Base-by-base conservation (phyloP, 2,888 invertebrate genomes). In the Candidula unifasciata region DNA sequence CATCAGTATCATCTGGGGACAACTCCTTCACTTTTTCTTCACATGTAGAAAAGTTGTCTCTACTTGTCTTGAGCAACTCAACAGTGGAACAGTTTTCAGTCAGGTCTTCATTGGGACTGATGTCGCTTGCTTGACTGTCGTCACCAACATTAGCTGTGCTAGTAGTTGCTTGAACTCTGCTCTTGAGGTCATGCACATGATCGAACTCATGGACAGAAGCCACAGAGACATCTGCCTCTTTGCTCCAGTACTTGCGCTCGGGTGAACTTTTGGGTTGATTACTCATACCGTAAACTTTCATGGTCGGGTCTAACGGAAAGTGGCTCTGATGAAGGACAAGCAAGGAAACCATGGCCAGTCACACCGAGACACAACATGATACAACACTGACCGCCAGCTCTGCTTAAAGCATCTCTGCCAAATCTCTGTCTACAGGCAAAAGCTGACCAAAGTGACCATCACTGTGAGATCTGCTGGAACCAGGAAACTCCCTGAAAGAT, bases 181-280 rank as follows among this genome's bases (percentile, higher is more conserved):
- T 84, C 86, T 91, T 91, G 37, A 91, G 77, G 68, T 80, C 76
- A 79, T 90, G 90, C 60, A 90, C 87, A 87, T 91, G 89, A 80
- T 90, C 89, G 78, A 80, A 84, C 33, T 80, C 74, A 18, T n/a
- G 27, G 30, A 84, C 85, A 66, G 87, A 80, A 24, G 68, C 76
- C 35, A 78, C 77, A 69, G 74, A 57, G 60, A 76, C 78, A 64
- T 82, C 80, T 54, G 66, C n/a, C 10, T 78, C 73, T 24, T 44
- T 44, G 52, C 83, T 78, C 60, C 85, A 77, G 64, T 71, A 83
- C 80, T 54, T 16, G 85, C 68, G 57, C 77, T 86, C 71, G 30
- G 27, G 52, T 77, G 78, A 68, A 80, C 73, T 80, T 85, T 77
- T 79, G 60, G 64, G 74, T 69, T 82, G 69, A 76, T 80, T 87